Percentiles rank a stretch among this genome's conserved stretches.
Evolutionary conservation across 1,140 invertebrate genomes (phyloP).

Genomic region (Tribolium castaneum): DNA sequence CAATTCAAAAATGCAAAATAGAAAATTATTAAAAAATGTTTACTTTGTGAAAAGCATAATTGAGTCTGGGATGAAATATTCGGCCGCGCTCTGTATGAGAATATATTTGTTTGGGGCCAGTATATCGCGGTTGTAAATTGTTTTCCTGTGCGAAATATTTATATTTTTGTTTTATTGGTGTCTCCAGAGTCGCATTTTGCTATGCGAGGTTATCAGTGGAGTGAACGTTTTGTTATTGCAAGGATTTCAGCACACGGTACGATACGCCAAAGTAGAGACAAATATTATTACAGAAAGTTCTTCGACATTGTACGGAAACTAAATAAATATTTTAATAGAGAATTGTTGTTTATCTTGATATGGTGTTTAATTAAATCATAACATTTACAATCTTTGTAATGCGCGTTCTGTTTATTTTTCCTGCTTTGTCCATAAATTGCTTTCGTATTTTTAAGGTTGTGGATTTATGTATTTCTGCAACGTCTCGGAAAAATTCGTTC

Average conservation of each 20-base stretch:
- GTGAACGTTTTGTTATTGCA: constrained; percentile 11
- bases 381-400: constrained; percentile 38
- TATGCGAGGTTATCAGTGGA: constrained; percentile 20
- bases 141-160: constrained; percentile 6
- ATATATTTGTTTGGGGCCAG: constrained; percentile 1
- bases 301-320: constrained; percentile 1
- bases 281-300: constrained; percentile 40
- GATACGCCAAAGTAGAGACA: constrained; percentile 15
- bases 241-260: constrained; percentile 4
- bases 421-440: constrained; percentile 6
- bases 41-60: no score
- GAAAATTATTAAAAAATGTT: no score
- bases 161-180: constrained; percentile 14
- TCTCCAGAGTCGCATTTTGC: constrained; percentile 4
- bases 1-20: no score
- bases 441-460: neutral
- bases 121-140: neutral
- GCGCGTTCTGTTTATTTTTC: constrained; percentile 16
- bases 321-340: constrained; percentile 26
- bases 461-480: neutral
- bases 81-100: neutral
- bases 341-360: constrained; percentile 30
- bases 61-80: no score
- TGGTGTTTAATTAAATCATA: constrained; percentile 44
- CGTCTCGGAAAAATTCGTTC: neutral